These are phyloP conservation scores for Lycophotia porphyrea DNA, from an alignment of 2,888 invertebrate species.

Conservation along the genomic window DNA sequence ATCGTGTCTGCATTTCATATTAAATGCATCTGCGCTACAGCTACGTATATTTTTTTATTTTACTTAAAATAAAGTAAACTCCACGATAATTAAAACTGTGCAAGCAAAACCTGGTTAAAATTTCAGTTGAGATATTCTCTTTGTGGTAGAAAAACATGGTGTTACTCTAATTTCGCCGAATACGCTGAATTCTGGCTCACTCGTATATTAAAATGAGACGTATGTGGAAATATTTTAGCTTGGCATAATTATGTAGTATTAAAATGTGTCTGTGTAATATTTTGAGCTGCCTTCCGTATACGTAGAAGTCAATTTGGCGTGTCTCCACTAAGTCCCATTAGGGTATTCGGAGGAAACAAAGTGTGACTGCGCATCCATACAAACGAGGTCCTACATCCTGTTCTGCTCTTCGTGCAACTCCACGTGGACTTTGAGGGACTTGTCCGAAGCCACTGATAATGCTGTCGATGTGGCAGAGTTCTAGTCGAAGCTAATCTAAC, in stretches of 20 bases:
- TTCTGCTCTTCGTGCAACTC: background rate
- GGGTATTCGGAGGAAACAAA: background rate
- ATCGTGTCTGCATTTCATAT: background rate
- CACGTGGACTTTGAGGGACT: background rate
- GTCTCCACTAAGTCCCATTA: background rate
- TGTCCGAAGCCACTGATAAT: background rate
- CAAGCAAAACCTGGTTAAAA: conserved; percentile 31
- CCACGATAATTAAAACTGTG: conserved; percentile 22
- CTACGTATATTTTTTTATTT: conserved; percentile 3
- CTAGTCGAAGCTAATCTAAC: background rate
- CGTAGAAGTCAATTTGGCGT: background rate
- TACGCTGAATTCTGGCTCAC: conserved; percentile 17
- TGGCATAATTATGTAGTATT: background rate
- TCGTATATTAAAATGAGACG: conserved; percentile 47
- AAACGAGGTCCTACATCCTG: background rate
- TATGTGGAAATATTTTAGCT: conserved; percentile 16
- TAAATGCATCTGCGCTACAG: background rate
- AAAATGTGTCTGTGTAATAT: background rate
- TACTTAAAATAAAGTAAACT: conserved; percentile 4
- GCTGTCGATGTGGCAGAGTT: background rate
- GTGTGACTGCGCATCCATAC: background rate
- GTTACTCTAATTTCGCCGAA: conserved; percentile 26
- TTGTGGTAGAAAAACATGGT: conserved; percentile 24
- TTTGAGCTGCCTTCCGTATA: background rate
- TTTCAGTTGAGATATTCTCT: conserved; percentile 38